phyloP scores from a whole-genome alignment of 2,888 invertebrate genomes.

The Drosophila lacicola region DNA sequence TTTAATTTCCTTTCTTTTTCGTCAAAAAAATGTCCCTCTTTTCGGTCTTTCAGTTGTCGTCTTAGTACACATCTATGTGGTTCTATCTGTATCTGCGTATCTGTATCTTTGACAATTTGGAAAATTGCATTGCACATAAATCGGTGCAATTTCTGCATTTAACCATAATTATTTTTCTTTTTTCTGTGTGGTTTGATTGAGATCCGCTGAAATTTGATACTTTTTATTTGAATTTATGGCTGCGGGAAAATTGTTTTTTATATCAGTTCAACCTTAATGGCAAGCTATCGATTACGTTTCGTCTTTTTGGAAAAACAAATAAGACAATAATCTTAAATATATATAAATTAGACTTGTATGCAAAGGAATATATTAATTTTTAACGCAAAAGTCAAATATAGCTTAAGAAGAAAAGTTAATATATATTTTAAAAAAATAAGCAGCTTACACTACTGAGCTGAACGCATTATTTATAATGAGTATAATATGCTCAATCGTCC shows the following conservation, averaged over 20 bases:
- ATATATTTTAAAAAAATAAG: conserved; percentile 13
- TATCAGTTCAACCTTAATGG: conserved; percentile 19
- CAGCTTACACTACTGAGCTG: conserved; percentile 36
- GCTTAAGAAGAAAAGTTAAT: not conserved
- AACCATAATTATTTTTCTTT: conserved; percentile 37
- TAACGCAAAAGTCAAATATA: not conserved
- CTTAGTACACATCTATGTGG: conserved; percentile 4
- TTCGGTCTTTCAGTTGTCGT: conserved; percentile 39
- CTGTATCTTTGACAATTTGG: conserved; percentile 9
- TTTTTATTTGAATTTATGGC: conserved; percentile 51
- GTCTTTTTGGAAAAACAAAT: conserved; percentile 2
- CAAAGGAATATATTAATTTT: not conserved
- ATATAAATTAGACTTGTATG: not conserved
- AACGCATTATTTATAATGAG: conserved; percentile 63
- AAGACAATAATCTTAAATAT: not conserved
- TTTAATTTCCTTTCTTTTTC: conserved; percentile 27
- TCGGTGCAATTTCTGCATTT: conserved; percentile 41
- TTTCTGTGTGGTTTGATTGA: conserved; percentile 22
- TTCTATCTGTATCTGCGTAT: conserved; percentile 2
- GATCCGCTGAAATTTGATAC: conserved; percentile 63
- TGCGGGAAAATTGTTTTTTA: conserved; percentile 57
- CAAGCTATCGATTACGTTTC: conserved; percentile 55
- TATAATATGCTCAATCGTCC: conserved; percentile 19
- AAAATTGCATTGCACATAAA: conserved; percentile 62
- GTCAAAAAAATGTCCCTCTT: conserved; percentile 35